Conservation (phyloP, 2,113 vertebrate genomes). For the Petrocephalus microphthalmus region DNA sequence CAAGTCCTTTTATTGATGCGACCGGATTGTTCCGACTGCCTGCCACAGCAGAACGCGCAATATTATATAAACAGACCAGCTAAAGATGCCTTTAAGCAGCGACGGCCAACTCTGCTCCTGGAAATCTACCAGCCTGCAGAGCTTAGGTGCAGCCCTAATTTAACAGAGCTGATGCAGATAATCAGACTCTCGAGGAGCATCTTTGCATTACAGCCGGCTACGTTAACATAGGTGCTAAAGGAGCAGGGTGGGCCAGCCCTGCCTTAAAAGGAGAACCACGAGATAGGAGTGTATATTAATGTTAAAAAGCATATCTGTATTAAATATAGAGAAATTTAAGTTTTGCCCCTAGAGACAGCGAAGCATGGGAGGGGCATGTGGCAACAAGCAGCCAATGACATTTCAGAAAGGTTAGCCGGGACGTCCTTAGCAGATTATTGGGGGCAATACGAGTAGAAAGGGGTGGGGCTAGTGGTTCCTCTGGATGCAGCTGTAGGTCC, state of each 20-base stretch:
- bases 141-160: not conserved
- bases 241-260: not conserved
- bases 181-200: not conserved
- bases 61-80: not conserved
- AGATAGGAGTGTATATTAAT: not conserved
- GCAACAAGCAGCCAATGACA: conserved; percentile 26
- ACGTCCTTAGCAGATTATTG: conserved; percentile 19
- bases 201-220: not conserved
- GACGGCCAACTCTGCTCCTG: not conserved
- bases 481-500: not conserved
- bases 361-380: not conserved
- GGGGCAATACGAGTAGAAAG: not conserved
- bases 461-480: not conserved
- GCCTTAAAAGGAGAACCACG: not conserved
- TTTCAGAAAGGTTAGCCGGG: conserved; percentile 33
- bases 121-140: not conserved
- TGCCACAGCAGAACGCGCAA: not conserved
- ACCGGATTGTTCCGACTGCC: not conserved
- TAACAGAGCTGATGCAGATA: not conserved
- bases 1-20: not conserved
- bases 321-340: not conserved
- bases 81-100: not conserved
- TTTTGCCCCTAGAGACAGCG: not conserved
- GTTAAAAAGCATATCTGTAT: not conserved
- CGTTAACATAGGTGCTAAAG: not conserved